Base-by-base conservation (phyloP, 1,140 invertebrate genomes). In the Helicoverpa zea region DNA sequence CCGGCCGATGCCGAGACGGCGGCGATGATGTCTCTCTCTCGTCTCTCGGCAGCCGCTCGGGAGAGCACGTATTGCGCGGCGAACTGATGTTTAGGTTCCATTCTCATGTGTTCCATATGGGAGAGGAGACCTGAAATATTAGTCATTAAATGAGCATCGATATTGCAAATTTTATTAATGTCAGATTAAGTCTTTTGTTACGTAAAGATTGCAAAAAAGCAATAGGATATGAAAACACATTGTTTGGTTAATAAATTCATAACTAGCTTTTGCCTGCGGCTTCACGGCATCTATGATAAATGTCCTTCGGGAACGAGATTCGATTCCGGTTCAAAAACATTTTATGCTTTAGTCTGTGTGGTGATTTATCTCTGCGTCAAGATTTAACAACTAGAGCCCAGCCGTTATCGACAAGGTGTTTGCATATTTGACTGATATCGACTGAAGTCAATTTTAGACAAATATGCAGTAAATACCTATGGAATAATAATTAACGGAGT, bases 91-190 rank as follows among this genome's bases (percentile, higher is more conserved):
- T 99, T 99, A 2, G 98, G 98, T 94, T 99, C 98, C 98, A 98
- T 99, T 88, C 98, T 96, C 98, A 99, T 99, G 90, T 98, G 98
- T 90, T 99, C 98, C 98, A 99, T 99, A 92, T 99, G 98, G 81
- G 97, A 98, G 73, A 99, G 96, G 30, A 99, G 96, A 91, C 98
- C 98, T 99, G 94, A 13, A 95, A 94, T 35, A 30, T 70, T 23
- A 3, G 30, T 43, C 2, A n/a, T 12, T 2, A 23, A 52, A 70
- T 70, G 12, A 70, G 63, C 1, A 49, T 18, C 11, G 35, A 63
- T 14, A 56, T n/a, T n/a, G n/a, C n/a, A n/a, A n/a, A 56, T 49
- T 23, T 3, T 12, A 4, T 23, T 14, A 12, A 35, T 18, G 9
- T 1, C 16, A 23, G 2, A 58, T 59, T 13, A 9, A 11, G 23